A percentile compares a stretch with the other conserved stretches of the same genome.
Evolutionary conservation across 2,113 vertebrate genomes (phyloP).

Genomic region (Spheniscus mendiculus): DNA sequence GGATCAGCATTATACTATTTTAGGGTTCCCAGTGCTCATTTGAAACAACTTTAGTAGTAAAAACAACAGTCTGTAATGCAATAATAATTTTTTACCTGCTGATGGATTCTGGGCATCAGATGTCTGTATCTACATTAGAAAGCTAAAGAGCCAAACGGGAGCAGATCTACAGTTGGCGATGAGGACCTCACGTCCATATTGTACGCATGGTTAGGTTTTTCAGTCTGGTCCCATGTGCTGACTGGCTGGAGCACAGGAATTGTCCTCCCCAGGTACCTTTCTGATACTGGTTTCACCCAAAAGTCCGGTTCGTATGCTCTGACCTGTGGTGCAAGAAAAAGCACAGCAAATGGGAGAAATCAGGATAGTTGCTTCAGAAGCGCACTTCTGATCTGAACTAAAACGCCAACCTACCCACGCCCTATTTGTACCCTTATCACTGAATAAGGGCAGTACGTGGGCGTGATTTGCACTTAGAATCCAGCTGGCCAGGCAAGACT

Average conservation of each 20-base stretch:
- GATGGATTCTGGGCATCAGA: neutral
- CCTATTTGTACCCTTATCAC: neutral
- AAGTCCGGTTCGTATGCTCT: neutral
- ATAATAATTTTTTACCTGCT: neutral
- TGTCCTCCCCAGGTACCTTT: neutral
- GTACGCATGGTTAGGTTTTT: accelerated
- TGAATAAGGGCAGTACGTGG: neutral
- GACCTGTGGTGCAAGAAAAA: neutral
- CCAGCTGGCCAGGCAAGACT: neutral
- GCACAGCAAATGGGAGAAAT: accelerated
- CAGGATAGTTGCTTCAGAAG: neutral
- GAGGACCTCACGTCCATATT: neutral
- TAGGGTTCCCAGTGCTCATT: neutral
- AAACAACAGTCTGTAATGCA: neutral
- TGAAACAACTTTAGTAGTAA: neutral
- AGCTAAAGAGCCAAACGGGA: neutral
- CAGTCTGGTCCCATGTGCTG: neutral
- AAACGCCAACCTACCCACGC: neutral
- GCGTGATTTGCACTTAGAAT: neutral
- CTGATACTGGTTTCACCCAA: neutral
- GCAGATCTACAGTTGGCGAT: neutral
- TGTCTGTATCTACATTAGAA: neutral
- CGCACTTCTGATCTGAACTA: neutral
- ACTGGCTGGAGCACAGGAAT: neutral
- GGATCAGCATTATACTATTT: neutral